Conservation (phyloP, 2,797 vertebrate species). For the Anguilla pacifica region DNA sequence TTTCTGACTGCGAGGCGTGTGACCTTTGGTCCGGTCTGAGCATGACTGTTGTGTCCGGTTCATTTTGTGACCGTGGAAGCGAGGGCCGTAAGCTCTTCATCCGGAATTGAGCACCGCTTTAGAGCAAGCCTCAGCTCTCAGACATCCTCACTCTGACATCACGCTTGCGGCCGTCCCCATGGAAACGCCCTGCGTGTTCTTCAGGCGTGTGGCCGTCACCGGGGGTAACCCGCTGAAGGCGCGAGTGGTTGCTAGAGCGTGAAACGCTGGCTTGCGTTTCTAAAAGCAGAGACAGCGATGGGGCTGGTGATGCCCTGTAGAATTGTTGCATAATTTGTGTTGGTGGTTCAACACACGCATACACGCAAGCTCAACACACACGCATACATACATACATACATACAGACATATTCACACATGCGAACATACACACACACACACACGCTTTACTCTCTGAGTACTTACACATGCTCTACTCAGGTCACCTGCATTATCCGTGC, state of each 20-base stretch:
- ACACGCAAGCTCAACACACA: not conserved
- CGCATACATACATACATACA: not conserved
- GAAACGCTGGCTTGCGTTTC: not conserved
- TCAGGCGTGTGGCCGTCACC: not conserved
- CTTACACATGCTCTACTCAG: constrained; percentile 83
- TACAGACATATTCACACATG: not conserved
- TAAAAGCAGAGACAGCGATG: not conserved
- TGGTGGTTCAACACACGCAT: not conserved
- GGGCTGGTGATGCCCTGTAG: not conserved
- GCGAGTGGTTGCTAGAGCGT: not conserved
- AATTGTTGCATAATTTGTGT: not conserved
- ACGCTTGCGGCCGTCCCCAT: not conserved
- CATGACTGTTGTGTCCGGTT: not conserved
- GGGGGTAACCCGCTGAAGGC: not conserved
- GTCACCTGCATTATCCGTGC: constrained; percentile 71
- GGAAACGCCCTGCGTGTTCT: not conserved
- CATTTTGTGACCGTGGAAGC: not conserved
- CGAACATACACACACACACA: not conserved
- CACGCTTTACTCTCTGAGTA: constrained; percentile 10
- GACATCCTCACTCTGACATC: not conserved
- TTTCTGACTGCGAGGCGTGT: not conserved
- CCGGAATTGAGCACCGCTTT: not conserved
- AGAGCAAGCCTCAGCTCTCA: not conserved
- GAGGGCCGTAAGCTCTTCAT: not conserved
- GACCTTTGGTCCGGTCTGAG: not conserved